A percentile compares a stretch with the other conserved stretches of the same genome.
These are phyloP conservation scores for Stenchaetothrips biformis DNA, from an alignment of 2,888 invertebrate genomes.

Conservation along the genomic window DNA sequence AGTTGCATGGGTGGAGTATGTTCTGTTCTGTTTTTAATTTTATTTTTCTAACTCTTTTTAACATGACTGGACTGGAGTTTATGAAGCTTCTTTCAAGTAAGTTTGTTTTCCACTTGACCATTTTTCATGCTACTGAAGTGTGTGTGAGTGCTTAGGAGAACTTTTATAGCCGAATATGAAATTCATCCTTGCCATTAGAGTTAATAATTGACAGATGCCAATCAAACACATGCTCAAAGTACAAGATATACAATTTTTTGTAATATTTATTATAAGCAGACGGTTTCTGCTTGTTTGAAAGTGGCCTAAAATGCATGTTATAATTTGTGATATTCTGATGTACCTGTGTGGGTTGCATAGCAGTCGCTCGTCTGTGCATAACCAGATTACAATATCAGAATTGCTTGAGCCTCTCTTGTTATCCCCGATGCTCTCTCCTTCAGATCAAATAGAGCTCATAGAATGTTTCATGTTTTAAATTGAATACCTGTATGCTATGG, in stretches of 20 bases:
- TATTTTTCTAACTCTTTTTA: not conserved
- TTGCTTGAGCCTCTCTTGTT: not conserved
- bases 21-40: not conserved
- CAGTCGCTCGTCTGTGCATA: not conserved
- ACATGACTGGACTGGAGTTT: not conserved
- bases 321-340: conserved; percentile 1
- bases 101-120: not conserved
- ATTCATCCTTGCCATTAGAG: not conserved
- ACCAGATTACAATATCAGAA: not conserved
- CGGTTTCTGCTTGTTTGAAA: not conserved
- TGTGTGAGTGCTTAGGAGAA: not conserved
- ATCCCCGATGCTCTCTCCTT: conserved; percentile 10
- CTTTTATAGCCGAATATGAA: not conserved
- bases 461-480: not conserved
- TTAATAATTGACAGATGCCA: not conserved
- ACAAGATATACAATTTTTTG: not conserved
- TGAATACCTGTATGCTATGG: not conserved
- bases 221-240: not conserved
- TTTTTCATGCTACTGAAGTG: not conserved
- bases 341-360: conserved; percentile 21
- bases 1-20: not conserved
- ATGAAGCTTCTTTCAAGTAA: not conserved
- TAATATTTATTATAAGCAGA: not conserved
- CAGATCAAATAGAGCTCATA: not conserved
- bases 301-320: conserved; percentile 17